phyloP scores from a whole-genome alignment of 2,797 vertebrate species.

The Aratinga solstitialis region DNA sequence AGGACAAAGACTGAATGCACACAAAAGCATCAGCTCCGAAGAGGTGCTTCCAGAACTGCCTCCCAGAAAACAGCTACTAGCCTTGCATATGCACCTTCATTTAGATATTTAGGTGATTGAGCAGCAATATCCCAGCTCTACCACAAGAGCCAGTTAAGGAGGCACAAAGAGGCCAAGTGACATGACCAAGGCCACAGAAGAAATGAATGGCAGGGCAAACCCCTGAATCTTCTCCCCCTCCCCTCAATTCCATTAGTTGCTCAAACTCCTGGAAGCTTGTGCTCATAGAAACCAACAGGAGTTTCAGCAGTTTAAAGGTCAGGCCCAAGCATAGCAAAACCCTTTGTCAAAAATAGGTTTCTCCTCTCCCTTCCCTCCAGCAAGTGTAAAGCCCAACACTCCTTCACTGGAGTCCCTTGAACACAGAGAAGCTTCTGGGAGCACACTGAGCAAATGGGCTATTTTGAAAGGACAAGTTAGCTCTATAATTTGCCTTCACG shows the following conservation, averaged over 20 bases:
- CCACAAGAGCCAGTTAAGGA: neutral
- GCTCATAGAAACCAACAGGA: neutral
- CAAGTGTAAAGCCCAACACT: neutral
- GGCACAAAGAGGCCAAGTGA: neutral
- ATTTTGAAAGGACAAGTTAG: conserved; percentile 63
- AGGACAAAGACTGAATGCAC: neutral
- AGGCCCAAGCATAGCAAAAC: neutral
- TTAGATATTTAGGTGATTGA: neutral
- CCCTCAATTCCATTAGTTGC: neutral
- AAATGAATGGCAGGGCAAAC: neutral
- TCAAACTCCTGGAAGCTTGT: neutral
- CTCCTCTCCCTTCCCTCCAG: conserved; percentile 23
- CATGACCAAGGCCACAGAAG: neutral
- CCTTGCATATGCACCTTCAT: neutral
- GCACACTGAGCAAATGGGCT: conserved; percentile 43
- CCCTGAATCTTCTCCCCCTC: neutral
- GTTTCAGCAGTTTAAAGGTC: conserved; percentile 48
- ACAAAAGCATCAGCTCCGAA: neutral
- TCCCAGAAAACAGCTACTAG: neutral
- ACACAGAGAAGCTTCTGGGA: conserved; percentile 46
- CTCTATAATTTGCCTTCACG: conserved; percentile 64
- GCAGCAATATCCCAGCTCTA: neutral
- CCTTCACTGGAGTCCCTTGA: neutral
- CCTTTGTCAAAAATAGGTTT: neutral
- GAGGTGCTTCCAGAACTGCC: neutral